phyloP scores from a whole-genome alignment of 1,140 invertebrate genomes.

The Aethina tumida region DNA sequence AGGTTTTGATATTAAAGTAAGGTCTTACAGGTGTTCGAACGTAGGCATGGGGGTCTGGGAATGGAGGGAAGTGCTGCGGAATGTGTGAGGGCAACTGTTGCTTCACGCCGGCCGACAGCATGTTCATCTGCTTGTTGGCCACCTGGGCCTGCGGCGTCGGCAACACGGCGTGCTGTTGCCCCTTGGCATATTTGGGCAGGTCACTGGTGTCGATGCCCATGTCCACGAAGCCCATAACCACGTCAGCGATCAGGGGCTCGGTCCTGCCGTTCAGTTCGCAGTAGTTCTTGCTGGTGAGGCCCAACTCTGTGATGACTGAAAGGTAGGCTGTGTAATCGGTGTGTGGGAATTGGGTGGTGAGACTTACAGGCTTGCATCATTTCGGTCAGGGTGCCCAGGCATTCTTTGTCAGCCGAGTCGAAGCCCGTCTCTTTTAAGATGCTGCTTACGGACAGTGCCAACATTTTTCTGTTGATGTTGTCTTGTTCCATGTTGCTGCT shows the following conservation, averaged over 20 bases:
- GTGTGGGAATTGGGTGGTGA: not conserved
- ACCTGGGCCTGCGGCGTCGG: slow-evolving; percentile 50
- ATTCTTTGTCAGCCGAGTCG: slow-evolving; percentile 61
- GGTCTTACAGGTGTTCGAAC: slow-evolving; percentile 76
- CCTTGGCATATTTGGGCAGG: slow-evolving; percentile 58
- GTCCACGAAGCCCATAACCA: slow-evolving; percentile 76
- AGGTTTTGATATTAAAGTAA: not conserved
- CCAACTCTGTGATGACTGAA: slow-evolving; percentile 71
- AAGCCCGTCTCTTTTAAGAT: slow-evolving; percentile 72
- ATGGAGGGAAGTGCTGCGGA: slow-evolving; percentile 77
- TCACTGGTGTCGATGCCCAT: slow-evolving; percentile 62
- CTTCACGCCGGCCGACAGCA: slow-evolving; percentile 83
- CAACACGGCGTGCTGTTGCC: slow-evolving; percentile 52
- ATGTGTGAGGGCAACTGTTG: slow-evolving; percentile 75
- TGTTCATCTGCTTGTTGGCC: slow-evolving; percentile 56
- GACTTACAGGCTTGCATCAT: slow-evolving; percentile 79
- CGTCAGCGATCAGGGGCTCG: slow-evolving; percentile 79
- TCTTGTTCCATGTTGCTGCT: slow-evolving; percentile 30
- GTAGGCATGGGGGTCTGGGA: slow-evolving; percentile 95
- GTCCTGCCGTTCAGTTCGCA: slow-evolving; percentile 82
- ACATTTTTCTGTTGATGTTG: slow-evolving; percentile 57
- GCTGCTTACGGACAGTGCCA: slow-evolving; percentile 63
- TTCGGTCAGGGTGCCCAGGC: slow-evolving; percentile 83
- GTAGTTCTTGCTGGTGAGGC: slow-evolving; percentile 65
- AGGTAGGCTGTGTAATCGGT: slow-evolving; percentile 24